Base-by-base conservation (phyloP, 2,888 invertebrate species). In the Odontothrips loti region DNA sequence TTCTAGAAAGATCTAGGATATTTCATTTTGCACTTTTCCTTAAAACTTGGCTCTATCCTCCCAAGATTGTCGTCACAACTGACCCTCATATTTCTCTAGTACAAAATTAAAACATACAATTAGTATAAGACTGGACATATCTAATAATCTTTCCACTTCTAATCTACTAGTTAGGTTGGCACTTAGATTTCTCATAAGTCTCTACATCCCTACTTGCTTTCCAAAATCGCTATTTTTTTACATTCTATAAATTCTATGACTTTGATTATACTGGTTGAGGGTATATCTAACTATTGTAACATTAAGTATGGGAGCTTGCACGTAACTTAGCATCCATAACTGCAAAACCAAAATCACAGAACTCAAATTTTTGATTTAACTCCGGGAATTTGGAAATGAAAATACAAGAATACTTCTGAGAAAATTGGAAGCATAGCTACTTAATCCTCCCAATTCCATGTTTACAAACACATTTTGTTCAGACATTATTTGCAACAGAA, bases 101-200 rank as follows among this genome's bases (percentile, higher is more conserved):
- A 75, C 68, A 75, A 75, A 75, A 75, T 27, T 75, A 75, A 75
- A 23, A 23, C n/a, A 58, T 58, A 58, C 58, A 75, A 75, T 23
- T 12, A 8, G 27, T 23, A 23, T 75, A 23, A 75, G 23, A 23
- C 23, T 12, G 23, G 3, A 12, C 23, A 27, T 10, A 11, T 8
- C 27, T 75, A 75, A 23, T 9, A 27, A 27, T 27, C 12, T 23
- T 75, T 75, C 23, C 27, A 75, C 68, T 27, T 75, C 68, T 75
- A 75, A 27, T 75, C 68, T 75, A 75, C 27, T 27, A 20, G 17
- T 58, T 58, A 20, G 17, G 23, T 75, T 75, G 68, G 68, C 68
- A 75, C 68, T 12, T 23, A 12, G 12, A 68, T 75, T 10, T 27
- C 10, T 75, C 58, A 58, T 20, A 17, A 58, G 15, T 58, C 20